A percentile compares a stretch with the other conserved stretches of the same genome.
These are phyloP conservation scores for Microctenopoma lineatum DNA, from an alignment of 2,797 vertebrate genomes.

Conservation along the genomic window DNA sequence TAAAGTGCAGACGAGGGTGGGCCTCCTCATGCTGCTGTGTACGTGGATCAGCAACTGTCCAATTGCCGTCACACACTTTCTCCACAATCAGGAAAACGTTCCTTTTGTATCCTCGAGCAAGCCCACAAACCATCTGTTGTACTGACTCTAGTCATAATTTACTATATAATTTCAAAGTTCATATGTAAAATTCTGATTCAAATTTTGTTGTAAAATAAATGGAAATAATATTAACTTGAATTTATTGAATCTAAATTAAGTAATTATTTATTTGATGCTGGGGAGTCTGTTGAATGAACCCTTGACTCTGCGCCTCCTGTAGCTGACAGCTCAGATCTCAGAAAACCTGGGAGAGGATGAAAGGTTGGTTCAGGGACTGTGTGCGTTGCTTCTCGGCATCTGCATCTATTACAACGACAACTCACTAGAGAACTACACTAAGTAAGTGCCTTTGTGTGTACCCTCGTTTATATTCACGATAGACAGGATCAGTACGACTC, in stretches of 20 bases:
- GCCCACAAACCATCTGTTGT: neutral
- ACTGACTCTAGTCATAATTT: neutral
- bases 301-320: conserved; percentile 78
- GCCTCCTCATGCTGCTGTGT: conserved; percentile 96
- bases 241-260: too few species aligned
- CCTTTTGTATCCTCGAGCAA: conserved; percentile 95
- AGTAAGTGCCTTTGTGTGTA: conserved; percentile 80
- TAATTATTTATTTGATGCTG: too few species aligned
- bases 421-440: conserved; percentile 95
- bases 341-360: conserved; percentile 98
- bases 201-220: too few species aligned
- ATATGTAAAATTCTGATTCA: too few species aligned
- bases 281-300: conserved; percentile 34
- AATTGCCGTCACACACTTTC: conserved; percentile 97
- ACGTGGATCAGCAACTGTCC: conserved; percentile 98
- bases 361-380: conserved; percentile 95
- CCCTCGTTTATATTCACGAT: too few species aligned
- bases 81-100: conserved; percentile 96
- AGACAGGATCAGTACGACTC: neutral
- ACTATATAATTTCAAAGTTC: too few species aligned
- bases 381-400: conserved; percentile 94
- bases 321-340: conserved; percentile 98
- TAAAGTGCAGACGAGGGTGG: conserved; percentile 97
- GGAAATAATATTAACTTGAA: too few species aligned
- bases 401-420: conserved; percentile 99